Base-by-base conservation (phyloP, 2,888 invertebrate species). In the Caenorhabditis zanzibari region DNA sequence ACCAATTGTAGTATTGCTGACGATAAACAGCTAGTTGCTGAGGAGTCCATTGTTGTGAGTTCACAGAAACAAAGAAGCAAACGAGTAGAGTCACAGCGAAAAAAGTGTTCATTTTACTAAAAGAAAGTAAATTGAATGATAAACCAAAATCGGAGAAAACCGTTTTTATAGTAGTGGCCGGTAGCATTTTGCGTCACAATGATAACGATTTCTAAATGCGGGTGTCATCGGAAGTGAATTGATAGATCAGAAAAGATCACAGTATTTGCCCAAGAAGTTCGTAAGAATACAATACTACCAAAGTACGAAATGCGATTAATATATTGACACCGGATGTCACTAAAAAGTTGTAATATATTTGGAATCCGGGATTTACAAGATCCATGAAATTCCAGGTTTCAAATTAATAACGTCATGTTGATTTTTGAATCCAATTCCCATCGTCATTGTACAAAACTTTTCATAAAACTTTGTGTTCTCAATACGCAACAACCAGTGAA, bases 1-100 rank as follows among this genome's bases (percentile, higher is more conserved):
- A 82, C 82, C 82, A 82, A 19, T 82, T 64, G 61, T 76, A 82
- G 41, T 82, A 82, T 38, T 82, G 82, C 10, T 76, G 76, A 3
- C 76, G 76, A 35, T 76, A 82, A 6, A 54, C 82, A 12, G 56
- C 82, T 19, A 82, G 19, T 47, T 82, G 76, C 32, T 82, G 76
- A 2, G 82, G 59, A 22, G 76, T 61, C 76, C 82, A 82, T 52
- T 82, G 76, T 9, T 82, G 79, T 19, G 71, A 63, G 26, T 16
- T 19, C 0, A 12, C n/a, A 4, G 61, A 26, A 12, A 41, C 10
- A 38, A 76, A 26, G 2, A 66, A 7, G 10, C 44, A 38, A 1
- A 56, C 32, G 0, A 76, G 6, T 7, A 22, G 0, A 16, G 54
- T n/a, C 41, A 75, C 12, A 32, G 35, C 47, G 1, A 22, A 28